A percentile compares a stretch with the other conserved stretches of the same genome.
phyloP scores from a whole-genome alignment of 2,797 vertebrate species.

The Paguma larvata region DNA sequence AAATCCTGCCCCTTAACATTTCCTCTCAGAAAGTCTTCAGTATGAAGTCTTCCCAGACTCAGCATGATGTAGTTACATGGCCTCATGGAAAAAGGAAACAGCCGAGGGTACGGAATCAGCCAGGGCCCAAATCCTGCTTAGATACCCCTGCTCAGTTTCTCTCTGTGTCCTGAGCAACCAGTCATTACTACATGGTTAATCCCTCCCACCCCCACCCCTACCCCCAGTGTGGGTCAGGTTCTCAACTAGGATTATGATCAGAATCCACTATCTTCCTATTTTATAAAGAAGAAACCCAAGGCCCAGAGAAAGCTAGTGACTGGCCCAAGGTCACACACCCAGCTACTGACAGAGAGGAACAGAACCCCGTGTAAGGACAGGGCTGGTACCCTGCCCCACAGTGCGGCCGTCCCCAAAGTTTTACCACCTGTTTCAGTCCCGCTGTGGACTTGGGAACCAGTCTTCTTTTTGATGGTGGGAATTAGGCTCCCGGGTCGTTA shows the following conservation, averaged over 20 bases:
- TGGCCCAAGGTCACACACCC: not conserved
- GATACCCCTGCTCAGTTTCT: not conserved
- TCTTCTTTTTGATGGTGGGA: not conserved
- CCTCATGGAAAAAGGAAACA: not conserved
- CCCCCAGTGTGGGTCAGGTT: not conserved
- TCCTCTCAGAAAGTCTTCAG: not conserved
- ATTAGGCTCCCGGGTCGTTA: not conserved
- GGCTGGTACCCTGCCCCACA: not conserved
- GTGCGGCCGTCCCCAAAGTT: not conserved
- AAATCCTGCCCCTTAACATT: not conserved
- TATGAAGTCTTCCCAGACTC: not conserved
- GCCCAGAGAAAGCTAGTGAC: not conserved
- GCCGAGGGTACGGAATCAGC: not conserved
- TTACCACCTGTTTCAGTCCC: not conserved
- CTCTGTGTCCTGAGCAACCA: not conserved
- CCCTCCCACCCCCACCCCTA: accelerated
- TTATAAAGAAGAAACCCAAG: not conserved
- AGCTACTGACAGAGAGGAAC: not conserved
- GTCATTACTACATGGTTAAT: not conserved
- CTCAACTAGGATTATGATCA: not conserved
- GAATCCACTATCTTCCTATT: not conserved
- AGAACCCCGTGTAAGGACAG: not conserved
- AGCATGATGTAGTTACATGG: not conserved
- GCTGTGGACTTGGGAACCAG: not conserved
- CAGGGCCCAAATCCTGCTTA: not conserved